These are phyloP conservation scores for Planiliza haematocheilus DNA, from an alignment of 2,113 vertebrate genomes.

Conservation along the genomic window DNA sequence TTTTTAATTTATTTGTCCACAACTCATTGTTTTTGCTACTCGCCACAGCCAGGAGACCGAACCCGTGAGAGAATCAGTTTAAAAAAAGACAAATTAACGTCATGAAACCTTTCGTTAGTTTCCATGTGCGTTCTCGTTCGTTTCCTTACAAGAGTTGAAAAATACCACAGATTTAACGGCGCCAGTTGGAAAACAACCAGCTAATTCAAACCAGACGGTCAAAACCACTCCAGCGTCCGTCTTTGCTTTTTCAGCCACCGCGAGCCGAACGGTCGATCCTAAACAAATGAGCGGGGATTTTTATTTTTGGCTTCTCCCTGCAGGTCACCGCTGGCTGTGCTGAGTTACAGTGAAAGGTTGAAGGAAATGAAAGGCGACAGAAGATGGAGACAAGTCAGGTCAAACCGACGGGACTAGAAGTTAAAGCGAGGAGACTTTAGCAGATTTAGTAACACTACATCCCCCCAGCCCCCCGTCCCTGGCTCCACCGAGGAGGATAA, in stretches of 20 bases:
- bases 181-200: too few species aligned
- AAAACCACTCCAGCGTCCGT: background rate
- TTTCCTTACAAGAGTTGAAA: too few species aligned
- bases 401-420: background rate
- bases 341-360: slow-evolving; percentile 35
- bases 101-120: background rate
- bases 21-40: too few species aligned
- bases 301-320: slow-evolving; percentile 33
- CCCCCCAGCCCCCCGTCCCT: background rate
- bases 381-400: background rate
- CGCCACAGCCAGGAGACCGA: too few species aligned
- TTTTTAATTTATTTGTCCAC: too few species aligned
- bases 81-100: too few species aligned
- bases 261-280: slow-evolving; percentile 24
- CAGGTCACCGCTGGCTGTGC: slow-evolving; percentile 15
- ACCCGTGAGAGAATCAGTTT: too few species aligned
- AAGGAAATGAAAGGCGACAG: slow-evolving; percentile 28
- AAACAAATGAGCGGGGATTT: slow-evolving; percentile 29
- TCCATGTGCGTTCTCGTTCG: background rate
- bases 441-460: background rate
- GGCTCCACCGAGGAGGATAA: slow-evolving; percentile 28
- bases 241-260: slow-evolving; percentile 10
- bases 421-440: background rate
- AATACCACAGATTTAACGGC: too few species aligned
- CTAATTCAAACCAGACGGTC: slow-evolving; percentile 7